Conservation (phyloP, 2,797 vertebrate genomes). For the Pelochelys cantorii region DNA sequence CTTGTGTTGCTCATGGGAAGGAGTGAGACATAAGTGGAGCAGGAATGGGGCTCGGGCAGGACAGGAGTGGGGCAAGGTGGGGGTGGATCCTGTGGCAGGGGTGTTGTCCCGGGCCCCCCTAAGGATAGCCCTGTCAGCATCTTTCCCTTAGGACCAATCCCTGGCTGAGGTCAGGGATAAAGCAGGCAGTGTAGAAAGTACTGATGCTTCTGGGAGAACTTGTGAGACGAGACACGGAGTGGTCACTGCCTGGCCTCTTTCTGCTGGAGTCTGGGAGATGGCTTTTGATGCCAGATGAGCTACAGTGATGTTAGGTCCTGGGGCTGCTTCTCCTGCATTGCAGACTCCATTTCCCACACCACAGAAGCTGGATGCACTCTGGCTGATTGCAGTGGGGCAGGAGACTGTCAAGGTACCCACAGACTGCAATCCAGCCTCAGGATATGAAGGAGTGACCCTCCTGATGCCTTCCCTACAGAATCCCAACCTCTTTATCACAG, state of each 20-base stretch:
- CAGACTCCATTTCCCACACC: neutral
- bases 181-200: neutral
- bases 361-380: neutral
- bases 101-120: too few relatives aligned
- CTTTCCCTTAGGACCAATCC: neutral
- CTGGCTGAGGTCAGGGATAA: neutral
- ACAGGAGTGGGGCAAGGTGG: too few relatives aligned
- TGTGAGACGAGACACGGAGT: neutral
- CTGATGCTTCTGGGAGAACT: neutral
- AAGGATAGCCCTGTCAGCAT: neutral
- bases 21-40: too few relatives aligned
- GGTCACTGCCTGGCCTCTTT: neutral
- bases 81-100: too few relatives aligned
- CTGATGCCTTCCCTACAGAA: neutral
- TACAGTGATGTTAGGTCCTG: neutral
- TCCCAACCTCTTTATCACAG: too few relatives aligned
- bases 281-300: constrained; percentile 50
- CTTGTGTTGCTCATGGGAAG: too few relatives aligned
- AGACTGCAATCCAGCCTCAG: neutral
- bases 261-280: neutral
- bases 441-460: neutral
- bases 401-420: neutral
- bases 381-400: neutral
- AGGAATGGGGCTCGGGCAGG: too few relatives aligned
- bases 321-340: neutral